phyloP scores from a whole-genome alignment of 2,113 vertebrate species.

The Hippocampus mohnikei region DNA sequence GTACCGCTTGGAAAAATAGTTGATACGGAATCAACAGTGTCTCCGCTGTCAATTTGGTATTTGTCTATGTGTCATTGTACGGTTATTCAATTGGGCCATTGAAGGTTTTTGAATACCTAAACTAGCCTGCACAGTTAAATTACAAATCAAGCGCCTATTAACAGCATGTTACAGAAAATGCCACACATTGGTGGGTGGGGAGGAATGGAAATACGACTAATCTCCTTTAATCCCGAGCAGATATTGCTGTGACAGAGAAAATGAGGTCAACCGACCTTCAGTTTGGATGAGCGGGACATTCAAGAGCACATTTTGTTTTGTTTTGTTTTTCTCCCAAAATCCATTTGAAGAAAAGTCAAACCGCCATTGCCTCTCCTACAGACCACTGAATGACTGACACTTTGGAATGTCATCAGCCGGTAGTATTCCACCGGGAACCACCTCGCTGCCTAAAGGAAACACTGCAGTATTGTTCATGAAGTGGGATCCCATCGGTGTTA shows the following conservation, averaged over 20 bases:
- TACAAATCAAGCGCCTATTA: not conserved
- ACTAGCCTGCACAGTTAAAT: not conserved
- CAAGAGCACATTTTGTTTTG: slow-evolving; percentile 35
- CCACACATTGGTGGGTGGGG: slow-evolving; percentile 18
- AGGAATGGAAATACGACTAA: slow-evolving; percentile 28
- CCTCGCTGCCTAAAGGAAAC: slow-evolving; percentile 9
- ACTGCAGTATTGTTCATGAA: slow-evolving; percentile 21
- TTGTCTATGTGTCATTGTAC: not conserved
- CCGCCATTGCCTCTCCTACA: not conserved
- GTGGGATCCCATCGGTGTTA: slow-evolving; percentile 33
- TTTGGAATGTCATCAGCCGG: not conserved
- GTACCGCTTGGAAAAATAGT: slow-evolving; percentile 39
- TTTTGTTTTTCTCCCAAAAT: slow-evolving; percentile 11
- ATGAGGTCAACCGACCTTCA: slow-evolving; percentile 55
- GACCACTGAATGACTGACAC: slow-evolving; percentile 1
- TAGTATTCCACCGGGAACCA: not conserved
- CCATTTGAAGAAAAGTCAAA: slow-evolving; percentile 10
- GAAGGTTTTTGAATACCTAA: not conserved
- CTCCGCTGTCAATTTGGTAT: not conserved
- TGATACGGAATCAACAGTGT: not conserved
- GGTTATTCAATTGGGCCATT: not conserved
- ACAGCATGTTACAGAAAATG: slow-evolving; percentile 12
- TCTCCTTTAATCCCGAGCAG: slow-evolving; percentile 55
- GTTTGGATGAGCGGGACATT: slow-evolving; percentile 48
- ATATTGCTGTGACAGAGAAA: slow-evolving; percentile 40